These are phyloP conservation scores for Loripinus fragilis DNA, from an alignment of 2,888 invertebrate genomes.

Conservation along the genomic window DNA sequence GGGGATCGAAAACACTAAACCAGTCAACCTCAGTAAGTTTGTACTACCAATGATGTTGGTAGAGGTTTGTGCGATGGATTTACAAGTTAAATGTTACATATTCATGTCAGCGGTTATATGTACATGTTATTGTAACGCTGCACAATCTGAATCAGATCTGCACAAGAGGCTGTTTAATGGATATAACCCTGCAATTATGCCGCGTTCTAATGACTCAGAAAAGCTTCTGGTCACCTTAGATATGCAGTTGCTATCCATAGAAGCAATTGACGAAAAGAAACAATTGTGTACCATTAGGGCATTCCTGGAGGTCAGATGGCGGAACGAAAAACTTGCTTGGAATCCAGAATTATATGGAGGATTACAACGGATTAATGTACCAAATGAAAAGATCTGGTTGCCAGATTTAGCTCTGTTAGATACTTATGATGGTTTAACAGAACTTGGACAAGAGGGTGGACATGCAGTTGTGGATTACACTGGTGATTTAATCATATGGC, in stretches of 20 bases:
- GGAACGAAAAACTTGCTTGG: conserved; percentile 48
- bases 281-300: conserved; percentile 45
- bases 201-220: conserved; percentile 15
- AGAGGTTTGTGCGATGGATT: no score
- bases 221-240: conserved; percentile 41
- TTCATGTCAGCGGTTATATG: no score
- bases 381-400: conserved; percentile 50
- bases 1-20: no score
- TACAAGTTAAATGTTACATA: no score
- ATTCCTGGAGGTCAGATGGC: conserved; percentile 57
- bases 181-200: conserved; percentile 24
- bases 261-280: conserved; percentile 48
- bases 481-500: conserved; percentile 53
- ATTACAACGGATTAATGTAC: conserved; percentile 44
- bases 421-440: conserved; percentile 47
- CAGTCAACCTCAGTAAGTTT: no score
- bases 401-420: conserved; percentile 48
- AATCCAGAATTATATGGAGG: conserved; percentile 32
- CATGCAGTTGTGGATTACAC: conserved; percentile 39
- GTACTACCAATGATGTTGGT: no score
- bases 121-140: no score
- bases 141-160: background rate
- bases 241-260: conserved; percentile 53
- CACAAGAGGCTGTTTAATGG: background rate
- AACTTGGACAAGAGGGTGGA: conserved; percentile 47